Conservation (phyloP, 2,888 invertebrate species). For the Uloborus plumipes region DNA sequence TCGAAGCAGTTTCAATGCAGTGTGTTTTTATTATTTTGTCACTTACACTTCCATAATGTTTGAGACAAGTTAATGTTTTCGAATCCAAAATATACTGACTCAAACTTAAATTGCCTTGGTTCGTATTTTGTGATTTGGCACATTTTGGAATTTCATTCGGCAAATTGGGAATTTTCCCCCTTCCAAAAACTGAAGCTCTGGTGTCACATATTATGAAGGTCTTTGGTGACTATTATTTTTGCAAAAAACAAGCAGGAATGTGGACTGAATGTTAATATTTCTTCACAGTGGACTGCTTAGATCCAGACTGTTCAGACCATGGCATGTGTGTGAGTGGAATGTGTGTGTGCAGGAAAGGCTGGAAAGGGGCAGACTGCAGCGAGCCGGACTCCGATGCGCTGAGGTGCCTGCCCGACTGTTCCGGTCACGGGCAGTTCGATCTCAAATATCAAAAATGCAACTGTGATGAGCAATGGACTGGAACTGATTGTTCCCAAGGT, state of each 20-base stretch:
- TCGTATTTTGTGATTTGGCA: too few relatives aligned
- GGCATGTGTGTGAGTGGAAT: conserved; percentile 90
- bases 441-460: conserved; percentile 90
- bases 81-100: too few relatives aligned
- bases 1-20: too few relatives aligned
- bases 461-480: conserved; percentile 94
- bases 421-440: conserved; percentile 93
- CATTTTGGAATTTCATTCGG: too few relatives aligned
- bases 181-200: too few relatives aligned
- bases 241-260: background rate
- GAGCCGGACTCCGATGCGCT: conserved; percentile 70
- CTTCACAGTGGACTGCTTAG: conserved; percentile 86
- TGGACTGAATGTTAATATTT: background rate
- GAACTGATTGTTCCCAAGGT: conserved; percentile 95
- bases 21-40: too few relatives aligned
- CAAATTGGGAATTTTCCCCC: too few relatives aligned
- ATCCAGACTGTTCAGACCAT: conserved; percentile 91
- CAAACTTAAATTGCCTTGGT: too few relatives aligned
- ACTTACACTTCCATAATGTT: too few relatives aligned
- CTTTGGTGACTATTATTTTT: too few relatives aligned
- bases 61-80: too few relatives aligned
- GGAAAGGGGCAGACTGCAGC: conserved; percentile 82
- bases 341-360: conserved; percentile 95
- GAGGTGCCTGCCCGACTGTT: conserved; percentile 82
- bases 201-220: too few relatives aligned